Conservation (phyloP, 2,888 invertebrate genomes). For the Nasonia oneida region DNA sequence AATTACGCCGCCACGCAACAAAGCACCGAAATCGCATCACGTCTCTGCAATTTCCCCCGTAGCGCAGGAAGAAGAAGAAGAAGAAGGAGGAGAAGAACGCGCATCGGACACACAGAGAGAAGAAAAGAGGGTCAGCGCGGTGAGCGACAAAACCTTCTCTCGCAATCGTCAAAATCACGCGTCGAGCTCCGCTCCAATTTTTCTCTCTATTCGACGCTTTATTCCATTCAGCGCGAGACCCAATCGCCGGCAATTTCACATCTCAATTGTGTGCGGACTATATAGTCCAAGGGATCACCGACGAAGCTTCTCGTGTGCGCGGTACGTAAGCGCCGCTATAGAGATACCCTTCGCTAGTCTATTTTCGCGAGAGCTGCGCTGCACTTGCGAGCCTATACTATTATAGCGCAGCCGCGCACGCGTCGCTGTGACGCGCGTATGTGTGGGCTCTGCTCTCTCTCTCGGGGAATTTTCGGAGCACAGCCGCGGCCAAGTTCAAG, state of each 20-base stretch:
- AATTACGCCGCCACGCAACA: background rate
- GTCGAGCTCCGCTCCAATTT: background rate
- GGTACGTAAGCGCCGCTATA: background rate
- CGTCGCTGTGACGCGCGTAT: too few species aligned
- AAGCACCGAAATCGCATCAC: slow-evolving; percentile 5
- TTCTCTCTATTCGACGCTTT: background rate
- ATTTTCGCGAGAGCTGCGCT: slow-evolving; percentile 32
- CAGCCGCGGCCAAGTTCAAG: slow-evolving; percentile 23
- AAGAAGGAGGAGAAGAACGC: background rate
- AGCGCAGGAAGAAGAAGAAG: background rate
- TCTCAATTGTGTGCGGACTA: background rate
- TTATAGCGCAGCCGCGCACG: background rate
- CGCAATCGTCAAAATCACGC: slow-evolving; percentile 7
- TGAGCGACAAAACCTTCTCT: background rate
- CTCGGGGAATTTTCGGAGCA: background rate
- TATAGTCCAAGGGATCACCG: background rate
- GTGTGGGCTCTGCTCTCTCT: background rate
- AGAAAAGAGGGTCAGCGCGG: slow-evolving; percentile 10
- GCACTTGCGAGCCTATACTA: slow-evolving; percentile 1
- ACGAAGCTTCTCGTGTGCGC: background rate
- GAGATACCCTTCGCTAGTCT: slow-evolving; percentile 30
- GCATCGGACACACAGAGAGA: background rate
- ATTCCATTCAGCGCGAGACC: background rate
- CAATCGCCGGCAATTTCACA: slow-evolving; percentile 12
- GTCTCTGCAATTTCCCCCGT: background rate